Conservation (phyloP, 2,113 vertebrate genomes). For the Jacana jacana region DNA sequence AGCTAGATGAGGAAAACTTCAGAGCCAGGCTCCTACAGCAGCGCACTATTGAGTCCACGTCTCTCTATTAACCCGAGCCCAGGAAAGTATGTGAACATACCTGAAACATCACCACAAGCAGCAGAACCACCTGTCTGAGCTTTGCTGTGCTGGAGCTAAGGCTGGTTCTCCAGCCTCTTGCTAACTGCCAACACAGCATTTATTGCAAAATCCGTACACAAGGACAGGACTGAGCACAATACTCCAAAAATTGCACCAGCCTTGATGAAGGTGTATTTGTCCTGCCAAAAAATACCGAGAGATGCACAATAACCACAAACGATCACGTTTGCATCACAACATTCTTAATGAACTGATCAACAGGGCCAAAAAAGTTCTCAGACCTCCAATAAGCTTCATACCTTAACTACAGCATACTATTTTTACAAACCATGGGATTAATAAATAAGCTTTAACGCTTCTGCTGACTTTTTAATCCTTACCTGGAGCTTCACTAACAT, state of each 20-base stretch:
- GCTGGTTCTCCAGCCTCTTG: neutral
- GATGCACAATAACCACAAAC: neutral
- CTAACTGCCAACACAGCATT: neutral
- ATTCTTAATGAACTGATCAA: neutral
- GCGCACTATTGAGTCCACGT: fast-evolving
- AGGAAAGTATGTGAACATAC: too few relatives aligned
- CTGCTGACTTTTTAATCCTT: neutral
- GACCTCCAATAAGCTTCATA: neutral
- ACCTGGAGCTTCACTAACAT: conserved; percentile 11
- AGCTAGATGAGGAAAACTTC: fast-evolving
- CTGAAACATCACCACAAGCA: neutral
- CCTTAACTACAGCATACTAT: neutral
- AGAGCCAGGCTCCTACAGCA: neutral
- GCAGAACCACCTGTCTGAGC: neutral
- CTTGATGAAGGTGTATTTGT: neutral
- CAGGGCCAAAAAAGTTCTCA: neutral
- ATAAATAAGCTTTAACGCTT: conserved; percentile 14
- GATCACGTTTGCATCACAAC: fast-evolving
- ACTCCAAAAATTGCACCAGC: neutral
- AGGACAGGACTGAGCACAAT: neutral
- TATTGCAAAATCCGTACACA: neutral
- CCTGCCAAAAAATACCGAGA: neutral
- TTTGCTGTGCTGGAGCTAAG: neutral
- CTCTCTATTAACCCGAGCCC: neutral
- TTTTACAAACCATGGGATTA: conserved; percentile 21